Conservation (phyloP, 2,888 invertebrate genomes). For the Omphaloscelis lunosa region DNA sequence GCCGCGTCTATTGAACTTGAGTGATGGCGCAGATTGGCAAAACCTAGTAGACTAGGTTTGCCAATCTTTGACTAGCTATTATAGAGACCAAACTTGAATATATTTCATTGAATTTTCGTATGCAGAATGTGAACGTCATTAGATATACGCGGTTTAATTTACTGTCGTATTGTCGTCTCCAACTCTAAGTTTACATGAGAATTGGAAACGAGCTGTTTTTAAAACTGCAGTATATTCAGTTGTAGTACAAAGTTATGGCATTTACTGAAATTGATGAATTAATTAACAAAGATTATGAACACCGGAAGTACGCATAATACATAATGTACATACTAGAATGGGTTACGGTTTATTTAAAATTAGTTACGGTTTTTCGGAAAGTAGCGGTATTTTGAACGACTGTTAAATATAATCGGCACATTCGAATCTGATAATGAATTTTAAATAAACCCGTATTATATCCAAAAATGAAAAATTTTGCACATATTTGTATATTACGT, state of each 20-base stretch:
- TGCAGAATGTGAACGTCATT: neutral
- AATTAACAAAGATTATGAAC: slow-evolving; percentile 1
- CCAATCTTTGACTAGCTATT: neutral
- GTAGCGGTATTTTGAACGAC: neutral
- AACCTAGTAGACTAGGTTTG: neutral
- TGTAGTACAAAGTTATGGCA: neutral
- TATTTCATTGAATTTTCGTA: neutral
- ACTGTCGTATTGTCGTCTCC: neutral
- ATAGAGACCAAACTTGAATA: neutral
- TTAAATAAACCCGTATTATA: slow-evolving; percentile 34
- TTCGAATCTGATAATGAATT: slow-evolving; percentile 13
- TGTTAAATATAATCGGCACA: neutral
- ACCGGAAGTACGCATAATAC: slow-evolving; percentile 47
- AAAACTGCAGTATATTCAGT: neutral
- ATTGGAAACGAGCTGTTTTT: neutral
- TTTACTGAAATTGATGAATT: slow-evolving; percentile 8
- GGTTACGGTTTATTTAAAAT: slow-evolving; percentile 35
- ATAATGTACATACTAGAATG: slow-evolving; percentile 56
- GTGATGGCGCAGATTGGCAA: too few species aligned
- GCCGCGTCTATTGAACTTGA: too few species aligned
- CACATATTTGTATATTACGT: slow-evolving; percentile 67
- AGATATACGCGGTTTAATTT: neutral
- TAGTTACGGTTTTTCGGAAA: slow-evolving; percentile 8
- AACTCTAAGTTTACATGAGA: neutral
- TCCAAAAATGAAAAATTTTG: slow-evolving; percentile 54